phyloP scores from a whole-genome alignment of 2,797 vertebrate species.

The Falco cherrug region DNA sequence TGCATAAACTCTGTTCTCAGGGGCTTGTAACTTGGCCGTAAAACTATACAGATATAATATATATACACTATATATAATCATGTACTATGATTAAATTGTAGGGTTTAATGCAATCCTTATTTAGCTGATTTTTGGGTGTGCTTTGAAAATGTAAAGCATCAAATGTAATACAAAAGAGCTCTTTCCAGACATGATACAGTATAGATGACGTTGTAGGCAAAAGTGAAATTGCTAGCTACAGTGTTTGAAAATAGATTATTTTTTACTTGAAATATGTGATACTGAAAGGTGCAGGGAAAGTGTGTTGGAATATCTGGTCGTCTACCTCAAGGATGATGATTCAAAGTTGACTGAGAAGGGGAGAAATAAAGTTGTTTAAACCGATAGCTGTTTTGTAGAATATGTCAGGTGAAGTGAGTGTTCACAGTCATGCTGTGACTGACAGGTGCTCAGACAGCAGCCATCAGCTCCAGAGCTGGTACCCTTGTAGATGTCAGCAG shows the following conservation, averaged over 20 bases:
- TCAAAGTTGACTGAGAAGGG: not conserved
- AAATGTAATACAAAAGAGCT: constrained; percentile 14
- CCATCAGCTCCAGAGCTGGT: not conserved
- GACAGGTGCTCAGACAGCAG: not conserved
- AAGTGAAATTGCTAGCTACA: constrained; percentile 11
- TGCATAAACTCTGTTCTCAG: constrained; percentile 69
- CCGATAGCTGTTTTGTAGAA: not conserved
- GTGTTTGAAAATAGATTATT: constrained; percentile 13
- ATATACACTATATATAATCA: not conserved
- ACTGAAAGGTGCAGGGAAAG: constrained; percentile 39
- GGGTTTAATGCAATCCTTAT: constrained; percentile 52
- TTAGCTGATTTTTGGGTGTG: constrained; percentile 25
- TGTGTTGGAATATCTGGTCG: constrained; percentile 29
- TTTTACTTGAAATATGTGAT: constrained; percentile 60
- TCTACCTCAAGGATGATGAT: constrained; percentile 58
- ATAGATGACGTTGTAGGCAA: not conserved
- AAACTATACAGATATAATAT: constrained; percentile 33
- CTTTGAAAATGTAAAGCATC: constrained; percentile 48
- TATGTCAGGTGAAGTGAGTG: not conserved
- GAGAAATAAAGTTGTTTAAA: not conserved
- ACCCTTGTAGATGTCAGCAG: not conserved
- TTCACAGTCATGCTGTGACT: not conserved
- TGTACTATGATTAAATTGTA: constrained; percentile 6
- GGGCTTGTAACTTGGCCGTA: constrained; percentile 59
- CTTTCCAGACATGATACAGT: constrained; percentile 6